Evolutionary conservation across 1,140 invertebrate species (phyloP).

Genomic region (Drosophila kikkawai): DNA sequence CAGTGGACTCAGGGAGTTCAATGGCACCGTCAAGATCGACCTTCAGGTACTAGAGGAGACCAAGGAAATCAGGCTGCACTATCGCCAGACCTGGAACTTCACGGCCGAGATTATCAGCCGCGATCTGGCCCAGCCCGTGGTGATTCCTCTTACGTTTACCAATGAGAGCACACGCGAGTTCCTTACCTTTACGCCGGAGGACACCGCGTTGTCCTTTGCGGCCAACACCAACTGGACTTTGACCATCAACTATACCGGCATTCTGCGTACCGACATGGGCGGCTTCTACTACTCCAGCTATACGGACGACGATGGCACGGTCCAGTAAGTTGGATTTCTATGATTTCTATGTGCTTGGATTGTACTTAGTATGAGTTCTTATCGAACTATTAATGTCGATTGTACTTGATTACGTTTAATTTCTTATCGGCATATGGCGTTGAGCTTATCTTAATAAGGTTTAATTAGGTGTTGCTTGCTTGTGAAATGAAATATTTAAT

Average conservation of each 20-base stretch:
- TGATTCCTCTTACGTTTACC: constrained; percentile 12
- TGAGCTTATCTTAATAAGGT: constrained; percentile 4
- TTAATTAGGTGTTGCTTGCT: neutral
- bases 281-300: constrained; percentile 94
- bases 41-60: constrained; percentile 79
- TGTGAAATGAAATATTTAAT: neutral
- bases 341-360: too few species aligned
- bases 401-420: constrained; percentile 1
- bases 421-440: constrained; percentile 5
- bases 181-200: constrained; percentile 53
- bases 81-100: constrained; percentile 63
- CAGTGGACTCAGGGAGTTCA: constrained; percentile 85
- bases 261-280: constrained; percentile 86
- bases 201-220: constrained; percentile 84
- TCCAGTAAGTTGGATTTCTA: constrained; percentile 78
- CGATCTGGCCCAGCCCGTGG: constrained; percentile 1
- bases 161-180: constrained; percentile 60
- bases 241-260: constrained; percentile 86
- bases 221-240: constrained; percentile 83
- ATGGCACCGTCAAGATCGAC: constrained; percentile 87
- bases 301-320: constrained; percentile 86
- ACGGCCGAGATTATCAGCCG: constrained; percentile 51
- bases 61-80: constrained; percentile 86
- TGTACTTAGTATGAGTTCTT: neutral
- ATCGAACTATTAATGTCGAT: constrained; percentile 4